phyloP scores from a whole-genome alignment of 2,888 invertebrate species.

The Agelastica alni region DNA sequence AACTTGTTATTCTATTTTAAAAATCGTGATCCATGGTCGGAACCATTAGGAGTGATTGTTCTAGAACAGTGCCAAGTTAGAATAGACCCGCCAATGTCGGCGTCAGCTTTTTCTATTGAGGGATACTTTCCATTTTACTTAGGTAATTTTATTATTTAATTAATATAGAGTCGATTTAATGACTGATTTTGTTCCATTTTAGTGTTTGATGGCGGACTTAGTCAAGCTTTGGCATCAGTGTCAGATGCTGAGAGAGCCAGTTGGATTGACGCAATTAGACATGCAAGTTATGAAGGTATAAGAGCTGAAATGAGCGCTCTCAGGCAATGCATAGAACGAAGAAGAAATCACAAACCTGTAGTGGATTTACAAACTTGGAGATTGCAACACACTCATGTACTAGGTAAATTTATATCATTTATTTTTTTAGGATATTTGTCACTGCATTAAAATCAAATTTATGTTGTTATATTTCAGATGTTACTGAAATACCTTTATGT shows the following conservation, averaged over 20 bases:
- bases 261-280: constrained; percentile 84
- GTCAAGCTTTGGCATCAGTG: constrained; percentile 79
- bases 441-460: too few relatives aligned
- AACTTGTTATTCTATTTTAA: constrained; percentile 94
- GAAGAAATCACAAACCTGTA: constrained; percentile 65
- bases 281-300: constrained; percentile 83
- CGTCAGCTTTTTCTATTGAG: constrained; percentile 66
- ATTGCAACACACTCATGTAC: constrained; percentile 68
- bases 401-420: constrained; percentile 60
- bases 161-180: too few relatives aligned
- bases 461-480: constrained; percentile 62
- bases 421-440: neutral
- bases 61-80: constrained; percentile 85
- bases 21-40: constrained; percentile 84
- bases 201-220: constrained; percentile 84
- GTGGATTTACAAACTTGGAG: constrained; percentile 73
- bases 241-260: constrained; percentile 80
- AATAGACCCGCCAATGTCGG: constrained; percentile 63
- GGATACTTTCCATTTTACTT: constrained; percentile 81
- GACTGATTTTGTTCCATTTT: neutral
- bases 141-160: constrained; percentile 67
- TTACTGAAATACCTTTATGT: constrained; percentile 82
- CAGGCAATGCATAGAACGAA: constrained; percentile 64
- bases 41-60: constrained; percentile 85
- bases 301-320: constrained; percentile 72